Percentiles rank a stretch among this genome's conserved stretches.
phyloP scores from a whole-genome alignment of 2,113 vertebrate species.

The Aplodontia rufa region DNA sequence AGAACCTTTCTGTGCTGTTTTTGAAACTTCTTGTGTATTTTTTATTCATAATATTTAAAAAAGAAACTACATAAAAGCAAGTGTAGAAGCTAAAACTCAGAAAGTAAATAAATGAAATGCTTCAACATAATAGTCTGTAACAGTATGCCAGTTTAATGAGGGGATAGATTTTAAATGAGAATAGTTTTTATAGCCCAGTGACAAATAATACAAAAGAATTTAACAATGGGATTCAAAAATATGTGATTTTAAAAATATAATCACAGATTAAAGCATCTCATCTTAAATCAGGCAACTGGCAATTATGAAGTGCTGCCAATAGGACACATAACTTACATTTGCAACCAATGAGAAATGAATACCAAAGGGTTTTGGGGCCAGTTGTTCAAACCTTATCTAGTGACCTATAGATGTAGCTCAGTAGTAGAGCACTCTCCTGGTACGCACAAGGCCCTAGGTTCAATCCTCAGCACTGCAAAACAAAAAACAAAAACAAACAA shows the following conservation, averaged over 20 bases:
- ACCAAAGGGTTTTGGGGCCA: background rate
- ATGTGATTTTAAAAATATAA: background rate
- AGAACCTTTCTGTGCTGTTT: background rate
- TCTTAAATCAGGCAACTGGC: slow-evolving; percentile 30
- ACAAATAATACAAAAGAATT: slow-evolving; percentile 49
- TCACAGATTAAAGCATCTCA: slow-evolving; percentile 3
- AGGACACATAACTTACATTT: slow-evolving; percentile 8
- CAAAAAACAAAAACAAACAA: too few species aligned
- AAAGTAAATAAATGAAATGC: background rate
- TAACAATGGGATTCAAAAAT: slow-evolving; percentile 12
- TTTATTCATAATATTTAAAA: background rate
- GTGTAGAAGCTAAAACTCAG: background rate
- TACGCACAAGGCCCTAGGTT: too few species aligned
- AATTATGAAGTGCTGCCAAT: background rate
- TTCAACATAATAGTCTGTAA: slow-evolving; percentile 7
- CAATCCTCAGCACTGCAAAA: too few species aligned
- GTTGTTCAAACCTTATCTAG: slow-evolving; percentile 17
- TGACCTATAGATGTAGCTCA: too few species aligned
- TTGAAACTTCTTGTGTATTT: slow-evolving; percentile 16
- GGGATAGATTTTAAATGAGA: background rate
- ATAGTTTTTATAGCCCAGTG: slow-evolving; percentile 28
- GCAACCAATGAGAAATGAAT: slow-evolving; percentile 17
- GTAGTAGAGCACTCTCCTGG: too few species aligned
- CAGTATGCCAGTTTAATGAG: background rate
- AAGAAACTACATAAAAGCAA: slow-evolving; percentile 37